phyloP scores from a whole-genome alignment of 2,888 invertebrate genomes.

The Drosophila melanosoma region DNA sequence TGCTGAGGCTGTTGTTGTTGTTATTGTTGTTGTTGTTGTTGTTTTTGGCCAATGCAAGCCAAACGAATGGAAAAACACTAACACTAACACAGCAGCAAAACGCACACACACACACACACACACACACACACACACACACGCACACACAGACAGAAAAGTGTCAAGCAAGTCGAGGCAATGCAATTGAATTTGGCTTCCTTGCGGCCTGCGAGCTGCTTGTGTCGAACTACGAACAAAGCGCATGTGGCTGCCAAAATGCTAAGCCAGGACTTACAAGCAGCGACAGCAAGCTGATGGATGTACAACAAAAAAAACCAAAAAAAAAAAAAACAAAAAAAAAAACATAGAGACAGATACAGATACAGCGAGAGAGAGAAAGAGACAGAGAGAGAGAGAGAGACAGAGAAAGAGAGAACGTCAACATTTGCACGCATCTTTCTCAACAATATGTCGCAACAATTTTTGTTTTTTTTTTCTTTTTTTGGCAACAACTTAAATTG shows the following conservation, averaged over 20 bases:
- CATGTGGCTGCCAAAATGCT: constrained; percentile 51
- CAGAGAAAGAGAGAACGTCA: not conserved
- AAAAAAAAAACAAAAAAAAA: not conserved
- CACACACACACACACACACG: not conserved
- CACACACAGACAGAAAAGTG: not conserved
- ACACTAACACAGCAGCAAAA: constrained; percentile 11
- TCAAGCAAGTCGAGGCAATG: constrained; percentile 25
- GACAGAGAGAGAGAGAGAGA: not conserved
- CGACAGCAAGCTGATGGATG: constrained; percentile 20
- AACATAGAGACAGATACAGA: not conserved
- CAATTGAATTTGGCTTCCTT: constrained; percentile 54
- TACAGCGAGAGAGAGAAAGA: not conserved
- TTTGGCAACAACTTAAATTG: constrained; percentile 25
- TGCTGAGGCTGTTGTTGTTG: constrained; percentile 18
- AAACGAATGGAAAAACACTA: constrained; percentile 12
- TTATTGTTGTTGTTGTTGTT: constrained; percentile 5
- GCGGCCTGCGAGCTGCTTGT: constrained; percentile 26
- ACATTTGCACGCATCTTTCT: constrained; percentile 29
- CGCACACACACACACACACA: not conserved
- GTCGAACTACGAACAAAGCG: constrained; percentile 36
- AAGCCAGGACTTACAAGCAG: constrained; percentile 49
- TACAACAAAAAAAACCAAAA: not conserved
- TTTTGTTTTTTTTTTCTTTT: not conserved
- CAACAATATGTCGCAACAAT: constrained; percentile 29
- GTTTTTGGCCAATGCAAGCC: constrained; percentile 6